A percentile compares a stretch with the other conserved stretches of the same genome.
Evolutionary conservation across 2,113 vertebrate species (phyloP).

Genomic region (Siphamia tubifer): DNA sequence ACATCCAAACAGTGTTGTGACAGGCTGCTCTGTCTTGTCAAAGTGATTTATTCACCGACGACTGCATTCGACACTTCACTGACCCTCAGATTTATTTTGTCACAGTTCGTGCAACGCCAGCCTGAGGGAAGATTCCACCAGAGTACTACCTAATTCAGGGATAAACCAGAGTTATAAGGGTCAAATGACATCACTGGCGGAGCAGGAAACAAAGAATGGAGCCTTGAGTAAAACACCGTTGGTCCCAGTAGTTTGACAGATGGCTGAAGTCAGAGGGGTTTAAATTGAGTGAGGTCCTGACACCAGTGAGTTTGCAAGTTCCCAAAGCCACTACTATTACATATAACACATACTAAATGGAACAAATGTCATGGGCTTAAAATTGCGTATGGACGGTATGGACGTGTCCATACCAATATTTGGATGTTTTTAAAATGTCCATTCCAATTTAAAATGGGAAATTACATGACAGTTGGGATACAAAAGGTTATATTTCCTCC

Average conservation of each 20-base stretch:
- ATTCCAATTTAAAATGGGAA: too few species aligned
- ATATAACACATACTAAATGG: too few species aligned
- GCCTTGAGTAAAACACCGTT: constrained; percentile 22
- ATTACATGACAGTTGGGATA: too few species aligned
- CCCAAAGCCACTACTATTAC: too few species aligned
- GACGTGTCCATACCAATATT: too few species aligned
- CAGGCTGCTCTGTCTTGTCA: constrained; percentile 25
- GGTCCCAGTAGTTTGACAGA: constrained; percentile 30
- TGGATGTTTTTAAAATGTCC: too few species aligned
- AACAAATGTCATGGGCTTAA: neutral
- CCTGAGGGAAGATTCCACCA: constrained; percentile 33
- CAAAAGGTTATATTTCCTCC: too few species aligned
- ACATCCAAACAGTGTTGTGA: constrained; percentile 27
- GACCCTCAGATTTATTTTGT: constrained; percentile 32
- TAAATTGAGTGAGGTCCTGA: neutral
- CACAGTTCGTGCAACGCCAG: constrained; percentile 19
- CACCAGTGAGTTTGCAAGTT: neutral
- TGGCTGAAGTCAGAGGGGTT: constrained; percentile 32
- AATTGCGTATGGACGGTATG: too few species aligned
- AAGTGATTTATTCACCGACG: constrained; percentile 30
- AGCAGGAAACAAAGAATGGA: constrained; percentile 29
- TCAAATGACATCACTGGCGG: constrained; percentile 35
- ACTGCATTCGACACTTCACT: constrained; percentile 25
- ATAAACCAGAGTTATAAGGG: constrained; percentile 39
- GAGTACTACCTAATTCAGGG: constrained; percentile 28